phyloP scores from a whole-genome alignment of 2,888 invertebrate genomes.

The Noctua janthe region DNA sequence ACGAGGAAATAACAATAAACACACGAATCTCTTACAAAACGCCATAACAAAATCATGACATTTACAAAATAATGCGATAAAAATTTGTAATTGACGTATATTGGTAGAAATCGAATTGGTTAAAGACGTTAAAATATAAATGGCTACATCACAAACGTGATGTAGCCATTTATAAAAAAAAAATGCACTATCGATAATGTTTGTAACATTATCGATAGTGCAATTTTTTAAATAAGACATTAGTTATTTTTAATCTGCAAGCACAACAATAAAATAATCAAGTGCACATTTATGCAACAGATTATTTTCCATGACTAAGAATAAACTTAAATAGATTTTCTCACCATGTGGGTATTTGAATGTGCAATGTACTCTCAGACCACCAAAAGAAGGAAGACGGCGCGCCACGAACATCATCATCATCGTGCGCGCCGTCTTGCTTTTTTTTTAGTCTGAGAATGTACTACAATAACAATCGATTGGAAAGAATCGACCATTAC shows the following conservation, averaged over 20 bases:
- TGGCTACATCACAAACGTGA: slow-evolving; percentile 25
- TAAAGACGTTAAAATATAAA: slow-evolving; percentile 27
- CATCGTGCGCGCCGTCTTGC: no score
- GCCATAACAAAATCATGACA: slow-evolving; percentile 43
- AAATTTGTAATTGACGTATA: slow-evolving; percentile 37
- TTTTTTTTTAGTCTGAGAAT: no score
- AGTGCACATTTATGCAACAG: no score
- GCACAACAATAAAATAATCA: background rate
- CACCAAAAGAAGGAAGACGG: no score
- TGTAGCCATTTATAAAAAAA: no score
- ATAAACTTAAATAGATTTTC: background rate
- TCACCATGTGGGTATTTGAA: background rate
- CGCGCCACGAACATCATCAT: no score
- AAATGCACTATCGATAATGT: no score
- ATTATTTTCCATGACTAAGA: background rate
- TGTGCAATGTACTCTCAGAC: background rate
- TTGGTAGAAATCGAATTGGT: slow-evolving; percentile 45
- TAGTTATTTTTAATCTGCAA: background rate
- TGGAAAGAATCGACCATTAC: background rate
- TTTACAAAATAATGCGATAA: slow-evolving; percentile 47
- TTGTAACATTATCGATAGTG: background rate
- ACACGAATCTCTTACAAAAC: slow-evolving; percentile 15
- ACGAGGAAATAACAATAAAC: background rate
- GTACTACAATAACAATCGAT: no score
- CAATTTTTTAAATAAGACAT: background rate